A percentile compares a stretch with the other conserved stretches of the same genome.
phyloP scores from a whole-genome alignment of 2,888 invertebrate species.

The Xylocampa areola region DNA sequence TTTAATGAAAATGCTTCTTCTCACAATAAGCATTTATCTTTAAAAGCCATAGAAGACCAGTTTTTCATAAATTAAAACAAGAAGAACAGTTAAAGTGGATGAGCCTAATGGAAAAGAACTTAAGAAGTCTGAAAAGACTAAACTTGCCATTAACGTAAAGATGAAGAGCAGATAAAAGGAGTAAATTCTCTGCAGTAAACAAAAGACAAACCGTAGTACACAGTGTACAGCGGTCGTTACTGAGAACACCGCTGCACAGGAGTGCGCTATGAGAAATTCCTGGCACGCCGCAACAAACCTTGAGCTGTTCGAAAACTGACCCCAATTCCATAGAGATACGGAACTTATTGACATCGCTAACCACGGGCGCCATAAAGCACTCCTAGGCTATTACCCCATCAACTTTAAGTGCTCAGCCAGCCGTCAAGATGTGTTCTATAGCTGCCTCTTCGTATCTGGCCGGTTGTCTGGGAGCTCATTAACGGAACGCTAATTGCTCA shows the following conservation, averaged over 20 bases:
- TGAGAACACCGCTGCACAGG: conserved; percentile 19
- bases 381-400: conserved; percentile 71
- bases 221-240: conserved; percentile 7
- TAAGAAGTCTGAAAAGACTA: background rate
- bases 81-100: background rate
- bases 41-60: too few relatives aligned
- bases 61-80: too few relatives aligned
- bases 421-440: conserved; percentile 51
- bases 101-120: conserved; percentile 1
- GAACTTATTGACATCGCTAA: conserved; percentile 67
- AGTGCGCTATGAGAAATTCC: conserved; percentile 48
- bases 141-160: conserved; percentile 7
- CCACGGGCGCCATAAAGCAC: conserved; percentile 69
- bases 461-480: conserved; percentile 82
- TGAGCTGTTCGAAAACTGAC: conserved; percentile 67
- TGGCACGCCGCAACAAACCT: conserved; percentile 29
- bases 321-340: conserved; percentile 73
- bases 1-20: too few relatives aligned
- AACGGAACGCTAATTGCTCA: conserved; percentile 85
- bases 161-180: conserved; percentile 10
- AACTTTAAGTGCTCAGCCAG: conserved; percentile 69
- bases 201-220: conserved; percentile 7
- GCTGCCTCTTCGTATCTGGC: conserved; percentile 66
- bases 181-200: conserved; percentile 11
- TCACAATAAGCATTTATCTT: too few relatives aligned